Evolutionary conservation across 2,797 vertebrate species (phyloP).

Genomic region (Mus spretus): DNA sequence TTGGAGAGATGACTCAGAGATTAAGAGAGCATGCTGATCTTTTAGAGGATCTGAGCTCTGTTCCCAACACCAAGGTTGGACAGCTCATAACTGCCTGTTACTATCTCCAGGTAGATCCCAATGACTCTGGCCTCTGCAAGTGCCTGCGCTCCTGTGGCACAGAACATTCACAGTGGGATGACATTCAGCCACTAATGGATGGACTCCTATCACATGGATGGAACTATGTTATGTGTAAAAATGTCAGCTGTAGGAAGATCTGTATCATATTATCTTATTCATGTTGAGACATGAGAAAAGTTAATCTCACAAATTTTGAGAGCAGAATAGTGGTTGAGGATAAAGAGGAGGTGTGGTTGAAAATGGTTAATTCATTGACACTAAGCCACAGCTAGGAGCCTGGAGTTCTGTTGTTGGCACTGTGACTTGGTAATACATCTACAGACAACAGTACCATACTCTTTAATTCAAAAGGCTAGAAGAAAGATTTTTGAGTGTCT

Average conservation of each 20-base stretch:
- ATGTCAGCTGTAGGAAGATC: not conserved
- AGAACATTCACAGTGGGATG: not conserved
- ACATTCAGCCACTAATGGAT: not conserved
- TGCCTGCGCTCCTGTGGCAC: not conserved
- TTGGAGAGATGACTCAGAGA: not conserved
- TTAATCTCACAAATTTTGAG: not conserved
- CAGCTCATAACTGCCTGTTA: not conserved
- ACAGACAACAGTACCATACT: not conserved
- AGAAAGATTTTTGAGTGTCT: not conserved
- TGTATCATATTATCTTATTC: not conserved
- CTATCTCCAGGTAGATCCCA: not conserved
- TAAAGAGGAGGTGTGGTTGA: not conserved
- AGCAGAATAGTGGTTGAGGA: not conserved
- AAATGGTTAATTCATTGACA: not conserved
- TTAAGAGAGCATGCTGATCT: not conserved
- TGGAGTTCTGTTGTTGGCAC: not conserved
- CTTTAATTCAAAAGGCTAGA: not conserved
- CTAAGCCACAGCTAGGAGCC: not conserved
- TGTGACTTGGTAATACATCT: too few relatives aligned
- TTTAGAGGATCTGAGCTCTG: not conserved
- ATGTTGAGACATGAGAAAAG: not conserved
- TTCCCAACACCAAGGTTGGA: too few relatives aligned
- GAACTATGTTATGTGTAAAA: not conserved
- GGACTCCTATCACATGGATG: not conserved
- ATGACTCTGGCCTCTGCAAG: not conserved